phyloP scores from a whole-genome alignment of 1,140 invertebrate species.

The Pseudomyrmex sp. region DNA sequence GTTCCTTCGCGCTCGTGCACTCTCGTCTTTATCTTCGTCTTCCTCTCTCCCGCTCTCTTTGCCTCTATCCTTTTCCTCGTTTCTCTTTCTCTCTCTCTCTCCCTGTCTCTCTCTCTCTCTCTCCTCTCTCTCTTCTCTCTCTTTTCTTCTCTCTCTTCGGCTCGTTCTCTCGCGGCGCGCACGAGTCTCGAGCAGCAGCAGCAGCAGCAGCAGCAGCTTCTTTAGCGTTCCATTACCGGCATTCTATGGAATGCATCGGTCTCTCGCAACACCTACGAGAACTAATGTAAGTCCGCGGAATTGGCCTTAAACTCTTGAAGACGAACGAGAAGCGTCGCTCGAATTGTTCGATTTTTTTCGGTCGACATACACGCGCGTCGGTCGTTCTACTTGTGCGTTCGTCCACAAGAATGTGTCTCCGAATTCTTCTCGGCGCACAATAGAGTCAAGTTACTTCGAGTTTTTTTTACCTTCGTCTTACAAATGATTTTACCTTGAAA shows the following conservation, averaged over 20 bases:
- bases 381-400: background rate
- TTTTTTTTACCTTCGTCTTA: too few species aligned
- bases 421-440: background rate
- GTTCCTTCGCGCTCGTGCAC: slow-evolving; percentile 62
- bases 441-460: too few species aligned
- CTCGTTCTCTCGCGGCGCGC: slow-evolving; percentile 38
- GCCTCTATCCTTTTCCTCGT: slow-evolving; percentile 40
- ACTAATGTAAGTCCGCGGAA: slow-evolving; percentile 34
- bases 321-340: slow-evolving; percentile 22
- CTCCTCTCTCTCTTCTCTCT: slow-evolving; percentile 48
- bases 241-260: slow-evolving; percentile 70
- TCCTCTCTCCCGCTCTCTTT: slow-evolving; percentile 49
- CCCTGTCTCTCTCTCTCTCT: slow-evolving; percentile 11
- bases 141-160: slow-evolving; percentile 46
- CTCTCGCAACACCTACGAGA: slow-evolving; percentile 71
- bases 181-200: slow-evolving; percentile 63
- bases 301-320: slow-evolving; percentile 36
- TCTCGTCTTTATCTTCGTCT: slow-evolving; percentile 47
- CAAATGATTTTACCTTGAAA: background rate
- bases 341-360: slow-evolving; percentile 7
- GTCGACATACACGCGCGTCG: background rate
- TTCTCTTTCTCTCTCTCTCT: slow-evolving; percentile 47
- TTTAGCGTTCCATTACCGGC: slow-evolving; percentile 73
- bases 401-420: background rate
- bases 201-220: slow-evolving; percentile 67